A percentile compares a stretch with the other conserved stretches of the same genome.
Conservation (phyloP, 2,113 vertebrate genomes). For the Ailurus styani region DNA sequence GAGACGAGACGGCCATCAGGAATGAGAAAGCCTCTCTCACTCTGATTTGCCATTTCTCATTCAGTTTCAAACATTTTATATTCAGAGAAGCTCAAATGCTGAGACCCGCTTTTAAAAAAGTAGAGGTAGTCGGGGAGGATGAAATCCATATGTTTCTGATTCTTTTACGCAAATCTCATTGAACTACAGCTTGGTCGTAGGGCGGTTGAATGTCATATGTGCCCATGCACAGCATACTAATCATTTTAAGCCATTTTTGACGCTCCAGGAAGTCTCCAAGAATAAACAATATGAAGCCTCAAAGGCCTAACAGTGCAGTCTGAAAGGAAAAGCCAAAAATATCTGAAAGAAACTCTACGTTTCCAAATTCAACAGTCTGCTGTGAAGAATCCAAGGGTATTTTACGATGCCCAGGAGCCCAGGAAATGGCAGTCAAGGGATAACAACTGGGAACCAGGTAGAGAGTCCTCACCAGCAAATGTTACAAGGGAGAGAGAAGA, state of each 20-base stretch:
- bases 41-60: background rate
- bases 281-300: constrained; percentile 63
- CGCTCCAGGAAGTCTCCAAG: constrained; percentile 67
- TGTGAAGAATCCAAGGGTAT: constrained; percentile 31
- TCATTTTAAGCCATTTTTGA: constrained; percentile 71
- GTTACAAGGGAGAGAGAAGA: background rate
- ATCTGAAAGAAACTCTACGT: constrained; percentile 37
- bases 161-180: constrained; percentile 71
- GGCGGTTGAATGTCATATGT: constrained; percentile 67
- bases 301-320: constrained; percentile 41
- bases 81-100: constrained; percentile 47
- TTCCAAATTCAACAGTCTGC: constrained; percentile 61
- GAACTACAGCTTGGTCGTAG: constrained; percentile 65
- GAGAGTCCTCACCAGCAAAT: background rate
- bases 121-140: constrained; percentile 49
- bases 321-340: constrained; percentile 62
- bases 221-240: constrained; percentile 49
- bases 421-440: background rate
- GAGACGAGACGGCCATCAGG: background rate
- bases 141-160: constrained; percentile 73
- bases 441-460: background rate
- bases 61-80: constrained; percentile 55
- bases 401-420: constrained; percentile 25
- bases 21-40: background rate
- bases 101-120: constrained; percentile 37